phyloP scores from a whole-genome alignment of 2,888 invertebrate genomes.

The Acleris holmiana region DNA sequence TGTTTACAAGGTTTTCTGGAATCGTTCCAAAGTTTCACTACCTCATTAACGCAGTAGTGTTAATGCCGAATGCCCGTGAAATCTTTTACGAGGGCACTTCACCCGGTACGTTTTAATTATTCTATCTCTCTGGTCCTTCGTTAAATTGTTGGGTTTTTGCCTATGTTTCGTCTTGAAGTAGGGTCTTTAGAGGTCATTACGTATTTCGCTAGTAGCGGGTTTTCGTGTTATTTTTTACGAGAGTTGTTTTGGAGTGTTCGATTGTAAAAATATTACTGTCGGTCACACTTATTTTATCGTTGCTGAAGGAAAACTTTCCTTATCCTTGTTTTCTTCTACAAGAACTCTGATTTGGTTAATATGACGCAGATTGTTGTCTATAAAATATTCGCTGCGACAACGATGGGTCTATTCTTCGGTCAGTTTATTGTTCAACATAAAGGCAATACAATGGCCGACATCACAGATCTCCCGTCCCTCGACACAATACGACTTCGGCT shows the following conservation, averaged over 20 bases:
- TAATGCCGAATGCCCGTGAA: slow-evolving; percentile 77
- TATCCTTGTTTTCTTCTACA: neutral
- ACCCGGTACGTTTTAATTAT: slow-evolving; percentile 66
- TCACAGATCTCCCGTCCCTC: slow-evolving; percentile 70
- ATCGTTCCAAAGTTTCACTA: slow-evolving; percentile 72
- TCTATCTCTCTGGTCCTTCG: slow-evolving; percentile 71
- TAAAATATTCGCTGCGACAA: slow-evolving; percentile 73
- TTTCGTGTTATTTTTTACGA: slow-evolving; percentile 22
- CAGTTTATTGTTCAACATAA: slow-evolving; percentile 76
- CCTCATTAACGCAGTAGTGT: slow-evolving; percentile 75
- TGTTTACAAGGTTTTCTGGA: slow-evolving; percentile 75
- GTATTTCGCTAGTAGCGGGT: slow-evolving; percentile 28
- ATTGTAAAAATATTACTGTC: neutral
- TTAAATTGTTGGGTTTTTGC: slow-evolving; percentile 77
- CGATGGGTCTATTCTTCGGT: slow-evolving; percentile 72
- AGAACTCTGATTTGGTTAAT: slow-evolving; percentile 8
- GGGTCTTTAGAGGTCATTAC: slow-evolving; percentile 44
- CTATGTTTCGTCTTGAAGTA: slow-evolving; percentile 56
- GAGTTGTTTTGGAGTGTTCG: slow-evolving; percentile 10
- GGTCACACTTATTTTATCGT: neutral
- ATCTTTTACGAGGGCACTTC: slow-evolving; percentile 70
- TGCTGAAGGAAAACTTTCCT: neutral
- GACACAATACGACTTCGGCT: slow-evolving; percentile 66
- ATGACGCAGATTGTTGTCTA: slow-evolving; percentile 50
- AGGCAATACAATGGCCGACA: slow-evolving; percentile 69